A percentile compares a stretch with the other conserved stretches of the same genome.
Conservation (phyloP, 2,797 vertebrate genomes). For the Chiroxiphia lanceolata region DNA sequence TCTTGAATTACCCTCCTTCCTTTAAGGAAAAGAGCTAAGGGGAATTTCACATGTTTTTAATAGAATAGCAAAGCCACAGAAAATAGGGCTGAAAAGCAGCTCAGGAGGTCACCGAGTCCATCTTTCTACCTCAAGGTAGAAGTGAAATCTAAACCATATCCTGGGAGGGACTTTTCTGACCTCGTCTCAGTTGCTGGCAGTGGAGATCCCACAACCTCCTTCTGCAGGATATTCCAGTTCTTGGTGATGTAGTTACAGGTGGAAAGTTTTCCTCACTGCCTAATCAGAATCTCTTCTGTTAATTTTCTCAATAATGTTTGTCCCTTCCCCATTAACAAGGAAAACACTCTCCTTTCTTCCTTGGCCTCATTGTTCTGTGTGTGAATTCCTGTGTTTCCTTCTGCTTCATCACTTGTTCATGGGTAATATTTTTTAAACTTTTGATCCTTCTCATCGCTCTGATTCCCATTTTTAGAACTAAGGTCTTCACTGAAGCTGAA, state of each 20-base stretch:
- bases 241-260: background rate
- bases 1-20: constrained; percentile 64
- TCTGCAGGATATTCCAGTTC: background rate
- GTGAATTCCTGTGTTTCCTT: background rate
- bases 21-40: constrained; percentile 48
- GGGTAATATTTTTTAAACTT: background rate
- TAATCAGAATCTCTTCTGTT: background rate
- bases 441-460: background rate
- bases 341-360: background rate
- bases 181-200: background rate
- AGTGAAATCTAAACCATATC: background rate
- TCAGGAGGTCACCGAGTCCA: constrained; percentile 57
- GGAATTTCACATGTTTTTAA: constrained; percentile 54
- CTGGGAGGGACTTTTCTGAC: constrained; percentile 41
- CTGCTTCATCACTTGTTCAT: background rate
- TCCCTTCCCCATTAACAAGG: background rate
- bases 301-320: background rate
- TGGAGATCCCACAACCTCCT: background rate
- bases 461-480: background rate
- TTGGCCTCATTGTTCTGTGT: background rate
- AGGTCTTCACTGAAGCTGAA: background rate
- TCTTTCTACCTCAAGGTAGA: constrained; percentile 35
- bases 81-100: constrained; percentile 67
- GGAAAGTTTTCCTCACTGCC: background rate
- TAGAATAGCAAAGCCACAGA: constrained; percentile 39